A percentile compares a stretch with the other conserved stretches of the same genome.
Conservation (phyloP, 2,113 vertebrate species). For the Zingel zingel region DNA sequence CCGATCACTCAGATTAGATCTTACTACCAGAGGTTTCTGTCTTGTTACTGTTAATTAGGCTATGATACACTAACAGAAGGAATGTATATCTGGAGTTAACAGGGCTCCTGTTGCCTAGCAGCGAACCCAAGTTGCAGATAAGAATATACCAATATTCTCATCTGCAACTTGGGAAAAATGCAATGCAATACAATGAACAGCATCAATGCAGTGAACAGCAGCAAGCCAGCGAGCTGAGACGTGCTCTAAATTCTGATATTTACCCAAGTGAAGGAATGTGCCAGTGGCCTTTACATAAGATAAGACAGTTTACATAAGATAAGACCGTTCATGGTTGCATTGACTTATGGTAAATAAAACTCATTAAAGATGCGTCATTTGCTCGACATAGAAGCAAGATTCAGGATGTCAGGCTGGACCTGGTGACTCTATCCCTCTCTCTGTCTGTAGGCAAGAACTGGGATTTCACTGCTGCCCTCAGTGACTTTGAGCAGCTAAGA, state of each 20-base stretch:
- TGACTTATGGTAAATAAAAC: slow-evolving; percentile 63
- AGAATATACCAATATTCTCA: too few relatives aligned
- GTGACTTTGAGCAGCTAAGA: slow-evolving; percentile 94
- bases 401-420: not conserved
- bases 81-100: slow-evolving; percentile 60
- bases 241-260: slow-evolving; percentile 51
- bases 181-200: slow-evolving; percentile 49
- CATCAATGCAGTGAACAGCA: slow-evolving; percentile 46
- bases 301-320: not conserved
- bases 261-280: slow-evolving; percentile 45
- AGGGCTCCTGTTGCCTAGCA: slow-evolving; percentile 76
- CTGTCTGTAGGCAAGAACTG: slow-evolving; percentile 93
- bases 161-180: slow-evolving; percentile 71
- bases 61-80: slow-evolving; percentile 34
- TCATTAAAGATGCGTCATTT: slow-evolving; percentile 13
- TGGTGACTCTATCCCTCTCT: not conserved
- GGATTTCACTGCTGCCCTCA: slow-evolving; percentile 94
- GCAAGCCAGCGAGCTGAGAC: slow-evolving; percentile 27
- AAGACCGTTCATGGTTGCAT: not conserved
- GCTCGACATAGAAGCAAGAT: not conserved
- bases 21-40: not conserved
- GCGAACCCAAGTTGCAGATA: slow-evolving; percentile 67
- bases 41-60: slow-evolving; percentile 45
- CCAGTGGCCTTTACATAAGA: slow-evolving; percentile 39
- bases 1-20: too few relatives aligned